Evolutionary conservation across 2,113 vertebrate genomes (phyloP).

Genomic region (Centropus unirufus): DNA sequence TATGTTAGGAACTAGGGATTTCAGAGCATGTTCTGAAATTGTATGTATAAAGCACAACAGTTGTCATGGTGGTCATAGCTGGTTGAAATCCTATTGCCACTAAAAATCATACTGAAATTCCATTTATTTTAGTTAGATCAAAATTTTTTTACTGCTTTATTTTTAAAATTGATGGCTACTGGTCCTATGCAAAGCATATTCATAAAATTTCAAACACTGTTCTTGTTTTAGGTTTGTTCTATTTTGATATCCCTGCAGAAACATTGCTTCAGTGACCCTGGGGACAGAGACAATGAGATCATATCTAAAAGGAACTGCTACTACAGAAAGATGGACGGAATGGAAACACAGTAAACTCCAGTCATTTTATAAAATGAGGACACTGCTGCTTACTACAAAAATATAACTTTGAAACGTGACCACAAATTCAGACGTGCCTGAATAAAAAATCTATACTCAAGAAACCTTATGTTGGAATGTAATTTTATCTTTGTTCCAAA

Average conservation of each 20-base stretch:
- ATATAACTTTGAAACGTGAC: background rate
- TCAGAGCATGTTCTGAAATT: background rate
- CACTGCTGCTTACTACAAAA: background rate
- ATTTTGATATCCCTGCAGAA: conserved; percentile 17
- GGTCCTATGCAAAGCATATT: background rate
- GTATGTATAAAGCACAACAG: background rate
- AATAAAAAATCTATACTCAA: background rate
- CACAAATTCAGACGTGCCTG: background rate
- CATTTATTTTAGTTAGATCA: background rate
- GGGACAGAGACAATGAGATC: background rate
- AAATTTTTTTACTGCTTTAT: background rate
- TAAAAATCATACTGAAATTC: background rate
- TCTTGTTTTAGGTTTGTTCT: conserved; percentile 18
- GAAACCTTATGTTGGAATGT: background rate
- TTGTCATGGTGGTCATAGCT: background rate
- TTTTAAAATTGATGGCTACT: background rate
- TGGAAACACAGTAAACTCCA: background rate
- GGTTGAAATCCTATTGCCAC: background rate
- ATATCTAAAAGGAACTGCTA: background rate
- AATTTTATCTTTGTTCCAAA: background rate
- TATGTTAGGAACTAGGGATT: background rate
- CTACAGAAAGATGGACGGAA: background rate
- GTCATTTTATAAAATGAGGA: background rate
- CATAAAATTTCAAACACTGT: conserved; percentile 5
- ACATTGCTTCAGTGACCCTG: background rate